phyloP scores from a whole-genome alignment of 2,888 invertebrate species.

The Parthenolecanium corni region DNA sequence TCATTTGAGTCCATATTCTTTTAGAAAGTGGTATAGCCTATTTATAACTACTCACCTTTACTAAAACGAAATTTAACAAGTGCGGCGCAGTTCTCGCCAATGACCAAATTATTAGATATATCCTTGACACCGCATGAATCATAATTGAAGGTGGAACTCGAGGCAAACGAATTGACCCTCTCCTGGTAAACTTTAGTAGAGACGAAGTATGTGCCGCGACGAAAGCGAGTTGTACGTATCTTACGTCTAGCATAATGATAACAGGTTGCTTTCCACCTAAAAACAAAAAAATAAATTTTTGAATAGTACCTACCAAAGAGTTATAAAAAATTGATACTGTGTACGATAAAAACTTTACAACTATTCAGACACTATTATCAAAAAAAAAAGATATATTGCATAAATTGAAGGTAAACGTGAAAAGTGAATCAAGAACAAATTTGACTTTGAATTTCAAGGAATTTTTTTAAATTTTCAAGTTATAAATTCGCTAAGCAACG shows the following conservation, averaged over 20 bases:
- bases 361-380: too few relatives aligned
- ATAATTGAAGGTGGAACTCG: slow-evolving; percentile 64
- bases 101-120: slow-evolving; percentile 56
- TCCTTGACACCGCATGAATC: slow-evolving; percentile 65
- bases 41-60: slow-evolving; percentile 51
- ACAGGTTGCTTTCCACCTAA: slow-evolving; percentile 68
- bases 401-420: too few relatives aligned
- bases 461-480: too few relatives aligned
- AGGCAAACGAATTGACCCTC: slow-evolving; percentile 65
- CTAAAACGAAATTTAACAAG: slow-evolving; percentile 66
- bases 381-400: too few relatives aligned
- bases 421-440: too few relatives aligned
- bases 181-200: slow-evolving; percentile 76
- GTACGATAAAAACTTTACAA: too few relatives aligned
- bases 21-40: too few relatives aligned
- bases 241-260: slow-evolving; percentile 70
- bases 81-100: slow-evolving; percentile 52
- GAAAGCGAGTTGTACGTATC: slow-evolving; percentile 62
- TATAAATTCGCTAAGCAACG: too few relatives aligned
- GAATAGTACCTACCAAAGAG: neutral
- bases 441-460: too few relatives aligned
- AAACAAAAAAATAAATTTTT: neutral
- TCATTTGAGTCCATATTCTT: too few relatives aligned
- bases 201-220: slow-evolving; percentile 70
- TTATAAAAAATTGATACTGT: neutral